Conservation (phyloP, 2,797 vertebrate species). For the Aldrovandia affinis region DNA sequence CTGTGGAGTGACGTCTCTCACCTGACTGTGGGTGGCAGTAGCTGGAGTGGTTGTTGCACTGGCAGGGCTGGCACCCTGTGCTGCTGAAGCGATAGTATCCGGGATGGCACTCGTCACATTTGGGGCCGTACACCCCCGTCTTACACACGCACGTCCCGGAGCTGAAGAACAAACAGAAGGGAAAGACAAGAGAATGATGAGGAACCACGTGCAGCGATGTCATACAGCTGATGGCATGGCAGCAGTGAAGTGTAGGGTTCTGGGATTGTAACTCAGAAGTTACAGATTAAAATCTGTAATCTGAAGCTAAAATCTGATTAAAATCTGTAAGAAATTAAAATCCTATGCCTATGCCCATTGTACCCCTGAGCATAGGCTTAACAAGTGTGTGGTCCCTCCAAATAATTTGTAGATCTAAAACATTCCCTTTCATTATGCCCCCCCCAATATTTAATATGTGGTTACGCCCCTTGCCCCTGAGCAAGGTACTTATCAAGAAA, state of each 20-base stretch:
- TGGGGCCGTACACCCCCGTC: conserved; percentile 78
- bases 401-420: no score
- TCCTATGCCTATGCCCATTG: no score
- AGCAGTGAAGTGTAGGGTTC: not conserved
- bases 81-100: conserved; percentile 83
- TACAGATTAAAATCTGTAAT: no score
- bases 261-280: no score
- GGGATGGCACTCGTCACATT: conserved; percentile 85
- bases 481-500: not conserved
- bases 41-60: conserved; percentile 84
- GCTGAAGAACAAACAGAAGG: conserved; percentile 65
- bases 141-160: conserved; percentile 88
- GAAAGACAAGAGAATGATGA: conserved; percentile 28
- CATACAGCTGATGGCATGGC: not conserved
- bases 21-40: conserved; percentile 83
- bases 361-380: no score
- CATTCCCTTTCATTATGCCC: no score
- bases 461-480: not conserved
- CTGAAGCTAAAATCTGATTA: no score
- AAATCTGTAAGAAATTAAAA: no score
- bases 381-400: no score
- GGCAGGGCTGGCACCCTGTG: conserved; percentile 82
- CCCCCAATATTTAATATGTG: no score
- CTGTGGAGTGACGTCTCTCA: conserved; percentile 49
- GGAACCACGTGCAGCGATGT: not conserved